These are phyloP conservation scores for Trissoscelio sp. DNA, from an alignment of 2,888 invertebrate species.

Conservation along the genomic window DNA sequence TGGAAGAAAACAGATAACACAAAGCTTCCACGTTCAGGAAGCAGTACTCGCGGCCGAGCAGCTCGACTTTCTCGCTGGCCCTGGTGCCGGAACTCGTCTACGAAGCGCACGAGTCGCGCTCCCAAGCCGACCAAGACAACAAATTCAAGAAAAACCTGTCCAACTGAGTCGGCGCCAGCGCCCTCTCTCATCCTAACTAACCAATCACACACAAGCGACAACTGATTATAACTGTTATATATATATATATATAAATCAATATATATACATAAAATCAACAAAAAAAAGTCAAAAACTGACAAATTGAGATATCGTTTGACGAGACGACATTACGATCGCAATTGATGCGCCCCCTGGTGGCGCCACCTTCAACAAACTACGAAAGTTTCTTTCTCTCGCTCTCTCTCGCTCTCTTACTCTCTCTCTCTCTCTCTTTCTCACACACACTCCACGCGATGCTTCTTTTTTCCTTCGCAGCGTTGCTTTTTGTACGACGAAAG, in stretches of 20 bases:
- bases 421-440: slow-evolving; percentile 7
- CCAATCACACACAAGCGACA: slow-evolving; percentile 16
- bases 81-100: slow-evolving; percentile 82
- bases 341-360: too few species aligned
- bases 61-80: slow-evolving; percentile 78
- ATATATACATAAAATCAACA: too few species aligned
- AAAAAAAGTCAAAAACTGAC: too few species aligned
- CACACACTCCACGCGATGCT: slow-evolving; percentile 25
- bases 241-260: too few species aligned
- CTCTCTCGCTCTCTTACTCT: slow-evolving; percentile 14
- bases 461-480: slow-evolving; percentile 37
- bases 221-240: too few species aligned
- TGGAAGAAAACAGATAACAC: slow-evolving; percentile 89
- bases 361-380: slow-evolving; percentile 41
- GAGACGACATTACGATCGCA: too few species aligned
- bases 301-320: too few species aligned
- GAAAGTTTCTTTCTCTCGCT: slow-evolving; percentile 40
- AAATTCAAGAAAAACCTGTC: slow-evolving; percentile 56
- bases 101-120: slow-evolving; percentile 77
- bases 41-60: slow-evolving; percentile 78
- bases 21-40: slow-evolving; percentile 77
- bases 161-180: slow-evolving; percentile 38
- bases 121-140: slow-evolving; percentile 50
- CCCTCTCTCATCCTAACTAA: slow-evolving; percentile 14
- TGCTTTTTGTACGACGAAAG: slow-evolving; percentile 26